Conservation (phyloP, 2,888 invertebrate species). For the Xestia c-nigrum region DNA sequence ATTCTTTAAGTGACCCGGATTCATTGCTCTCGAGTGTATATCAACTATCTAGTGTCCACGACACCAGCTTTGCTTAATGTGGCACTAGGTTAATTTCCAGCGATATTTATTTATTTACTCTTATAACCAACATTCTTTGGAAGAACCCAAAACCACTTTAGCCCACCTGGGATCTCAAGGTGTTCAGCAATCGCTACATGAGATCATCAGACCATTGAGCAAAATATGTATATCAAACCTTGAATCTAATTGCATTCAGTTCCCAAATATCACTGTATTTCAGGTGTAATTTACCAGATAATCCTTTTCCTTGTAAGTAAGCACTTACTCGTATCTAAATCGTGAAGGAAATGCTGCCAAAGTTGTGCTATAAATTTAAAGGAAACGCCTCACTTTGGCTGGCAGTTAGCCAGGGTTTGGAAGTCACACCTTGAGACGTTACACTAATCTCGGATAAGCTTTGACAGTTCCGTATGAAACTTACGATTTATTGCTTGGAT, state of each 20-base stretch:
- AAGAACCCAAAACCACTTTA: neutral
- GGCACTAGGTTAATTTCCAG: too few species aligned
- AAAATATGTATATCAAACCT: neutral
- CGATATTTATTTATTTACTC: too few species aligned
- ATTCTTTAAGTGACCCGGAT: too few species aligned
- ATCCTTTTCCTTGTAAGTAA: conserved; percentile 61
- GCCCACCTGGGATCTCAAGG: neutral
- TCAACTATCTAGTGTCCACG: too few species aligned
- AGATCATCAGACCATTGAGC: neutral
- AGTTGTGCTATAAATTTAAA: conserved; percentile 60
- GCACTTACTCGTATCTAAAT: conserved; percentile 58
- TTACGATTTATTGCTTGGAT: conserved; percentile 49
- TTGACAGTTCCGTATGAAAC: conserved; percentile 54
- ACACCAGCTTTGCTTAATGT: too few species aligned
- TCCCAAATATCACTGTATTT: conserved; percentile 30
- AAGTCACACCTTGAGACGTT: conserved; percentile 54
- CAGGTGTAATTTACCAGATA: conserved; percentile 60
- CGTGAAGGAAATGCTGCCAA: conserved; percentile 45
- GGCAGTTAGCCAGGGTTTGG: conserved; percentile 49
- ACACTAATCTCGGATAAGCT: conserved; percentile 58
- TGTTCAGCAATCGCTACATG: neutral
- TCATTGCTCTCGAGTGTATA: too few species aligned
- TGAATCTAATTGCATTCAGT: conserved; percentile 15
- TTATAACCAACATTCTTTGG: too few species aligned
- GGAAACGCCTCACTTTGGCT: conserved; percentile 35